A percentile compares a stretch with the other conserved stretches of the same genome.
phyloP scores from a whole-genome alignment of 2,888 invertebrate species.

The Busseola fusca region DNA sequence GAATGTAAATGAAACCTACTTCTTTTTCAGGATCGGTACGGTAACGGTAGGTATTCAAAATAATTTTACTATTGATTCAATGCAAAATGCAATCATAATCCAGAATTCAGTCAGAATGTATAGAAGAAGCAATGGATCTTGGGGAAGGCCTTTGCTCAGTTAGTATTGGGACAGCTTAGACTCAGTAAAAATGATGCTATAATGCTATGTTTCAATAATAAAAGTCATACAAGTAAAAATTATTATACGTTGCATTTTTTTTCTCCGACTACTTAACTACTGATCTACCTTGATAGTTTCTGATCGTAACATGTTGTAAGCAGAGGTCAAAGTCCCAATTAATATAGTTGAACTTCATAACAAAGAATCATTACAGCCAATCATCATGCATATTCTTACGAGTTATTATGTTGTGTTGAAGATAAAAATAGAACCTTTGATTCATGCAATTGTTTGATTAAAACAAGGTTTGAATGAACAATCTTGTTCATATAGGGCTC shows the following conservation, averaged over 20 bases:
- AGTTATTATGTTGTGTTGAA: conserved; percentile 18
- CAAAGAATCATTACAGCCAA: conserved; percentile 37
- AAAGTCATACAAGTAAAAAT: neutral
- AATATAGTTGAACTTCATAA: conserved; percentile 29
- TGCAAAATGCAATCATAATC: neutral
- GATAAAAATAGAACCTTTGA: conserved; percentile 25
- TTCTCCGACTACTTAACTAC: neutral
- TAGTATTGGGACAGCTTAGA: too few relatives aligned
- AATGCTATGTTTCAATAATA: neutral
- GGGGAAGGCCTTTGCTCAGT: too few relatives aligned
- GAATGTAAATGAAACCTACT: neutral
- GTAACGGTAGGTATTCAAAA: neutral
- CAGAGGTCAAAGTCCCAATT: conserved; percentile 31
- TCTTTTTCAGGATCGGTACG: neutral
- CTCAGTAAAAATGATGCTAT: too few relatives aligned
- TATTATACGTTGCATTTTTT: neutral
- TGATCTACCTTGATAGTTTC: conserved; percentile 1
- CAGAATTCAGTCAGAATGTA: neutral
- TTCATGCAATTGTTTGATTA: conserved; percentile 8
- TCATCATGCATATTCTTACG: conserved; percentile 22
- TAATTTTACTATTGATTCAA: neutral
- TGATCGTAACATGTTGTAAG: conserved; percentile 7
- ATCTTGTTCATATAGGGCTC: neutral
- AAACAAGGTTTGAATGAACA: conserved; percentile 6
- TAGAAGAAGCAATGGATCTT: neutral